Evolutionary conservation across 2,797 vertebrate genomes (phyloP).

Genomic region (Hypotaenidia philippensis): DNA sequence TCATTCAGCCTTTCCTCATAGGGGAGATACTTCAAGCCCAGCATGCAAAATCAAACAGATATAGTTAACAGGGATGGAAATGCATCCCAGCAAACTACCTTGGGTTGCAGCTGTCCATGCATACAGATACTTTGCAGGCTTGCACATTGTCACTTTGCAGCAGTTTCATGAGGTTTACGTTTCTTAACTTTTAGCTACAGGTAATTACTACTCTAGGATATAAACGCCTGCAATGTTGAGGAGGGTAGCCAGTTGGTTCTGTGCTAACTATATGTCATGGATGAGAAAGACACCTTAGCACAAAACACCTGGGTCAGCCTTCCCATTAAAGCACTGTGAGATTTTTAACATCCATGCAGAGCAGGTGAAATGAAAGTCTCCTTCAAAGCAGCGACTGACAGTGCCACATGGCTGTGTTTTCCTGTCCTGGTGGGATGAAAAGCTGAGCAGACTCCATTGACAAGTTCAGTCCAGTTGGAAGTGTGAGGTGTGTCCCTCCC

Average conservation of each 20-base stretch:
- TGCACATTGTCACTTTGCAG: background rate
- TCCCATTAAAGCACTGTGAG: background rate
- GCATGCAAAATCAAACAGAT: background rate
- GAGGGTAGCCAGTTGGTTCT: background rate
- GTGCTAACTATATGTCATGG: background rate
- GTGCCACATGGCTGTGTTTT: slow-evolving; percentile 14
- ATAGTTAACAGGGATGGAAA: background rate
- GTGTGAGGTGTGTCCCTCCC: background rate
- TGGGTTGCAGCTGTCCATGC: background rate
- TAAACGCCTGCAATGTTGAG: background rate
- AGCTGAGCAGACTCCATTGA: background rate
- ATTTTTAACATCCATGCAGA: slow-evolving; percentile 33
- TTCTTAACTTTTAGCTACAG: background rate
- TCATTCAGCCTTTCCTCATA: no score
- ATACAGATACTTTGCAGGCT: background rate
- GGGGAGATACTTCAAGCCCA: background rate
- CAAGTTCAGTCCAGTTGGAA: slow-evolving; percentile 23
- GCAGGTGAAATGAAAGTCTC: slow-evolving; percentile 27
- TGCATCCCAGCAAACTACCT: background rate
- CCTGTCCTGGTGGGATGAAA: slow-evolving; percentile 50
- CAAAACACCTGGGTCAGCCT: background rate
- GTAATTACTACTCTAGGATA: background rate
- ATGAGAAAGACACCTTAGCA: background rate
- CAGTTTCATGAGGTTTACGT: background rate
- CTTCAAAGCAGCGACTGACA: slow-evolving; percentile 28